Base-by-base conservation (phyloP, 2,888 invertebrate genomes). In the Ormyrus rosae region DNA sequence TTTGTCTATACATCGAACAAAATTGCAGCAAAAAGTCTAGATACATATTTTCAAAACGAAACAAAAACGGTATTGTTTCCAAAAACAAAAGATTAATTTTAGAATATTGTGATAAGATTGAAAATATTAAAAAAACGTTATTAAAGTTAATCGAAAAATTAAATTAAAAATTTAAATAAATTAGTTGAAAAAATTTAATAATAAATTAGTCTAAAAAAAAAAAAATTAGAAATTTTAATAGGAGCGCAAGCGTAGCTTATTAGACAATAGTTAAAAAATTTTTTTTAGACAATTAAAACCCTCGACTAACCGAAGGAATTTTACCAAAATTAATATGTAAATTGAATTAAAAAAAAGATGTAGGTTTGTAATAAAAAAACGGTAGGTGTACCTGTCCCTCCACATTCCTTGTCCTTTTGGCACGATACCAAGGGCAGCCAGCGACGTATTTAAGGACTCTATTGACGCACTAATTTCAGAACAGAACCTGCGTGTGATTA, bases 331-430 rank as follows among this genome's bases (percentile, higher is more conserved):
- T 55, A 48, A 64, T n/a, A 56, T 13, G 46, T n/a, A 56, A 2
- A 11, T 68, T 55, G 56, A 60, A 55, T 53, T n/a, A 69, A 71
- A 61, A 34, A 72, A 58, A 46, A 51, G 19, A 67, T 50, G 13
- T 55, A 55, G 13, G 10, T 53, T 70, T 70, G 34, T 64, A 81
- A 65, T 80, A 78, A 78, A 77, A 76, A 82, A 82, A 81, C 78
- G 80, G 64, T 80, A 72, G 64, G 80, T 82, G 89, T 91, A 91
- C 91, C 91, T 91, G 91, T 91, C 91, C 91, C 91, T 91, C 91
- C 90, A 91, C 91, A 91, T 91, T 89, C 91, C 91, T 89, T 89
- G 89, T 89, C 90, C 90, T 89, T 90, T 90, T 86, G 89, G 88
- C 87, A 88, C 89, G 88, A 88, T 89, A 90, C 90, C 91, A 85